Evolutionary conservation across 2,888 invertebrate genomes (phyloP).

Genomic region (Ophonus ardosiacus): DNA sequence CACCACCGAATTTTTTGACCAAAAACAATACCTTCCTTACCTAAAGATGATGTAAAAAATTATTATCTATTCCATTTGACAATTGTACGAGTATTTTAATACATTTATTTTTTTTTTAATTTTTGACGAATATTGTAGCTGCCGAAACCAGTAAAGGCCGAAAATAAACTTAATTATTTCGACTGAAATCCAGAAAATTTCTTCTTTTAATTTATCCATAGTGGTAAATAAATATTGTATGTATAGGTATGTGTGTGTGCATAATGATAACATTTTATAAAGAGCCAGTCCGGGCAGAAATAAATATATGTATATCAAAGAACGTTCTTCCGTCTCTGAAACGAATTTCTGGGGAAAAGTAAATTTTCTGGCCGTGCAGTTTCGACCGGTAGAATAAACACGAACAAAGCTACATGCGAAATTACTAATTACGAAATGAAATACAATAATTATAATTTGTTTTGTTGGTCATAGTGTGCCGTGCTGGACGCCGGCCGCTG

Average conservation of each 20-base stretch:
- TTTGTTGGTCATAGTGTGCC: constrained; percentile 52
- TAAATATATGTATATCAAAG: constrained; percentile 61
- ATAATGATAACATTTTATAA: background rate
- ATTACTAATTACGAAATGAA: constrained; percentile 64
- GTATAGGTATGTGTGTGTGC: background rate
- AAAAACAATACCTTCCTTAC: no score
- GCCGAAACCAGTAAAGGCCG: no score
- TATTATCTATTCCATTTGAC: no score
- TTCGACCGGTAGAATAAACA: constrained; percentile 61
- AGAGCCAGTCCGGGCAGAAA: constrained; percentile 8
- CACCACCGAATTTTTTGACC: no score
- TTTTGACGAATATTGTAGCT: no score
- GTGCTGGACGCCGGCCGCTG: constrained; percentile 53
- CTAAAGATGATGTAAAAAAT: no score
- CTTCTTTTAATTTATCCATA: background rate
- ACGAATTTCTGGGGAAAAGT: constrained; percentile 62
- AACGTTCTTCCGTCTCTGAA: constrained; percentile 19
- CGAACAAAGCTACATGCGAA: constrained; percentile 61
- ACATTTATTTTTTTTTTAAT: no score
- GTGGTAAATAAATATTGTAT: background rate
- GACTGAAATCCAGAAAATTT: no score
- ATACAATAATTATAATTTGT: constrained; percentile 64
- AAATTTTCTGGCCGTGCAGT: constrained; percentile 60
- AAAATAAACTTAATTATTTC: no score
- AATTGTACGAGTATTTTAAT: no score